Evolutionary conservation across 2,113 vertebrate species (phyloP), one percentile per base, ranked within the genome.

Genomic region (Megaptera novaeangliae): DNA sequence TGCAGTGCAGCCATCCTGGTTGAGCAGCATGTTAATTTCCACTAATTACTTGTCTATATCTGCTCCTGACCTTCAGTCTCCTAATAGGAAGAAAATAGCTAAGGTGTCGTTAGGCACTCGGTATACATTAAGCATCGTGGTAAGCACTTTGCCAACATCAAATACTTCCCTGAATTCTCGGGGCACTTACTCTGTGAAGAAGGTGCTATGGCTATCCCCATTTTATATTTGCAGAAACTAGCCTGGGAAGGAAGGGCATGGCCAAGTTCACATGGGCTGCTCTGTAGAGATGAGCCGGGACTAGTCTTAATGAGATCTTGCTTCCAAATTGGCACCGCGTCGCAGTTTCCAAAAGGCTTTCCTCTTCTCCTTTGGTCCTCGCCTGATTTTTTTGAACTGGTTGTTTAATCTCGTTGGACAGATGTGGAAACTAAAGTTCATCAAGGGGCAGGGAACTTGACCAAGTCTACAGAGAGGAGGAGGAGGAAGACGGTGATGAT

Each of bases 171-270:
- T 25, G 68, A 75, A 34, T 46, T 55, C 44, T 86, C 18, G 2
- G 25, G 59, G 74, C 21, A 3, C 31, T 66, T 36, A 18, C 68
- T 4, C n/a, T 34, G 1, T 6, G 52, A 52, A 59, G 27, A 49
- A 59, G 71, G 49, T 0, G 2, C 3, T 1, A 6, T 6, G 18
- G 23, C 20, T 41, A 0, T 18, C 55, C 61, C 1, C 6, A 0
- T 57, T 64, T 57, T 63, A 49, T 46, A 12, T 8, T 0, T 31
- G 77, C 80, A 55, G 46, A 64, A 17, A 12, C 46, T 27, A 9
- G 18, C 36, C 18, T 84, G 77, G 41, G 36, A 46, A 44, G 31
- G 59, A 63, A 83, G 80, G 23, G n/a, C 36, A 4, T 29, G 52
- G 59, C 55, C 59, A 14, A 17, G 68, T 5, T 46, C 41, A 29